phyloP scores from a whole-genome alignment of 2,113 vertebrate genomes.

The Silurus asotus region DNA sequence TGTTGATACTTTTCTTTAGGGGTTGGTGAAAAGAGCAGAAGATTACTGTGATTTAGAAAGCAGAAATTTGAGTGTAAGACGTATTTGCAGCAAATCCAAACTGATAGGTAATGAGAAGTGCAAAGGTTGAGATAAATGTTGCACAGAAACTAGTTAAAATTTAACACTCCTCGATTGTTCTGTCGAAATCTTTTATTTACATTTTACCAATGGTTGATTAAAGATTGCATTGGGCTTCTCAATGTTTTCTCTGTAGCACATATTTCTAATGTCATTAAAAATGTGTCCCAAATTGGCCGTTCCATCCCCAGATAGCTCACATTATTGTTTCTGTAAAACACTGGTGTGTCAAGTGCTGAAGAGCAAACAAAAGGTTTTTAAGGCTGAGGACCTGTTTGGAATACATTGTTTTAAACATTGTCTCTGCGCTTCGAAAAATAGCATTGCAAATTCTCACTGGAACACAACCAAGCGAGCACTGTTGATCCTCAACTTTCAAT shows the following conservation, averaged over 20 bases:
- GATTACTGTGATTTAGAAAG: slow-evolving; percentile 36
- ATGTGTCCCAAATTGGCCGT: not conserved
- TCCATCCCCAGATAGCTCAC: not conserved
- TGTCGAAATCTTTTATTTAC: slow-evolving; percentile 53
- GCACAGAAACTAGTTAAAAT: slow-evolving; percentile 13
- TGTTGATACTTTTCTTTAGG: slow-evolving; percentile 14
- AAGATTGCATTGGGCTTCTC: slow-evolving; percentile 49
- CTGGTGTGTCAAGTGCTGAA: too few species aligned
- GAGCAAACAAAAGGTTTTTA: not conserved
- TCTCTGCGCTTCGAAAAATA: not conserved
- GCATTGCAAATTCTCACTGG: not conserved
- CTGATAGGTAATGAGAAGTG: not conserved
- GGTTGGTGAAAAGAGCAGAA: slow-evolving; percentile 14
- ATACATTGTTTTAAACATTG: not conserved
- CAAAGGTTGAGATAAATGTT: not conserved
- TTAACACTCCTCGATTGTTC: not conserved
- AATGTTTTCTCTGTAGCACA: slow-evolving; percentile 50
- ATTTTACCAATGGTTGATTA: slow-evolving; percentile 47
- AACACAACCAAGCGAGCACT: not conserved
- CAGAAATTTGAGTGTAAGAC: not conserved
- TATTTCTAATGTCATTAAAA: not conserved
- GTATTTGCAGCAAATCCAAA: slow-evolving; percentile 30
- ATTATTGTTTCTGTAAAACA: not conserved
- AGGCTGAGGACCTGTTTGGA: not conserved
- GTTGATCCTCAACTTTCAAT: not conserved